Evolutionary conservation across 2,888 invertebrate species (phyloP).

Genomic region (Tanypteryx hageni): DNA sequence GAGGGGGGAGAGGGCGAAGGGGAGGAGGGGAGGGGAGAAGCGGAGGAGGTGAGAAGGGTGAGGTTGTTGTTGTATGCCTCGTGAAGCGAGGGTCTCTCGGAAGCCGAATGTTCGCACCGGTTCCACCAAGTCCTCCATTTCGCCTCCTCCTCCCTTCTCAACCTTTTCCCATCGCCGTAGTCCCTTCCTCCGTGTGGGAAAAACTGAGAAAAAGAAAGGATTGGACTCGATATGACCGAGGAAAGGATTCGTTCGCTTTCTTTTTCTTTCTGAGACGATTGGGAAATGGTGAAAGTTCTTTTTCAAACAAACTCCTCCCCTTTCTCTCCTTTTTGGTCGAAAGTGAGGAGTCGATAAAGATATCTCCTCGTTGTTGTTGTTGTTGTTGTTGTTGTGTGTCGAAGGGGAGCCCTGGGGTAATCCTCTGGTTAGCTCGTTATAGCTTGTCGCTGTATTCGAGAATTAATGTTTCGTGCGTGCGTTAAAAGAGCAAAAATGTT

Average conservation of each 20-base stretch:
- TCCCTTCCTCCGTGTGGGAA: not conserved
- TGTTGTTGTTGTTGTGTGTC: no score
- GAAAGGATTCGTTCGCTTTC: not conserved
- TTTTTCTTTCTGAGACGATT: not conserved
- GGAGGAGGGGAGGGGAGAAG: not conserved
- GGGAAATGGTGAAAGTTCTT: not conserved
- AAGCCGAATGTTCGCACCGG: not conserved
- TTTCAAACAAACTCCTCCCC: not conserved
- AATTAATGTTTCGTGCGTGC: no score
- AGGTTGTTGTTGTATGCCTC: conserved; percentile 21
- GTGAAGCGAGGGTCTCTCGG: not conserved
- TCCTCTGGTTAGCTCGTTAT: no score
- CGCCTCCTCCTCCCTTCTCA: not conserved
- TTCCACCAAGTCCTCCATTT: not conserved
- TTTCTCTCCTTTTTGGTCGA: no score
- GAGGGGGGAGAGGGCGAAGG: not conserved
- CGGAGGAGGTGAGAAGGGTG: not conserved
- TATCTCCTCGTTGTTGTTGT: no score
- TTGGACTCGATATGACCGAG: conserved; percentile 8
- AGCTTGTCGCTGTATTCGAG: no score
- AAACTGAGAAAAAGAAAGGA: not conserved
- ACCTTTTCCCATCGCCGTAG: not conserved
- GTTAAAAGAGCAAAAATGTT: no score
- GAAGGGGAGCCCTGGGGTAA: no score
- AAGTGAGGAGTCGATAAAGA: no score